Conservation (phyloP, 2,888 invertebrate genomes). For the Sphaerophoria rueppellii region DNA sequence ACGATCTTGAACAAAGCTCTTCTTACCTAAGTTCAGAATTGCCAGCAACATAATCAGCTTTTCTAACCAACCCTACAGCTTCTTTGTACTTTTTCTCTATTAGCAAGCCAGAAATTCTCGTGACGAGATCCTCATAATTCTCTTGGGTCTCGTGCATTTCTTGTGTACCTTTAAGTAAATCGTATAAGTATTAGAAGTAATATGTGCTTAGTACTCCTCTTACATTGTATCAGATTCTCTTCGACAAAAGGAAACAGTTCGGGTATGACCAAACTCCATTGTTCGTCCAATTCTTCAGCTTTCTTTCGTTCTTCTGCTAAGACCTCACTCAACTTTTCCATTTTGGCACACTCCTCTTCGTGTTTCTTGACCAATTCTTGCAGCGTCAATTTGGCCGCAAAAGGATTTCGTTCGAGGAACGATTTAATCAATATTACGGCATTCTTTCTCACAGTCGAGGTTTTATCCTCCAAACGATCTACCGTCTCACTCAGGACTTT, state of each 20-base stretch:
- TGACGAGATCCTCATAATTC: conserved; percentile 78
- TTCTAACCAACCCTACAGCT: conserved; percentile 78
- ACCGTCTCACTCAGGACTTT: conserved; percentile 87
- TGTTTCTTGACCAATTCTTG: conserved; percentile 86
- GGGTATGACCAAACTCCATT: conserved; percentile 78
- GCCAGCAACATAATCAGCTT: conserved; percentile 79
- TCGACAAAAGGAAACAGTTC: conserved; percentile 79
- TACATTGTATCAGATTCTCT: conserved; percentile 77
- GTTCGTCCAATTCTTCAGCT: conserved; percentile 83
- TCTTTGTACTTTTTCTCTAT: conserved; percentile 79
- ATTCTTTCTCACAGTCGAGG: conserved; percentile 91
- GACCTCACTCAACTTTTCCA: conserved; percentile 82
- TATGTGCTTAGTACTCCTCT: conserved; percentile 27
- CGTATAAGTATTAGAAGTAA: background rate
- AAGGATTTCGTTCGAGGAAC: conserved; percentile 93
- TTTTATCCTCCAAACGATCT: conserved; percentile 91
- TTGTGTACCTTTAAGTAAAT: conserved; percentile 73
- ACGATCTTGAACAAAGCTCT: background rate
- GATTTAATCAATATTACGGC: conserved; percentile 85
- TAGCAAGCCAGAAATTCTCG: conserved; percentile 77
- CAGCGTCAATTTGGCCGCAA: conserved; percentile 85
- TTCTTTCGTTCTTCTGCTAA: conserved; percentile 84
- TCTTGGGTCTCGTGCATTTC: conserved; percentile 77
- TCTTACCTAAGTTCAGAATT: conserved; percentile 78
- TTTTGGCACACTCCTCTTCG: conserved; percentile 80